Conservation (phyloP, 2,797 vertebrate species). For the Melanotaenia boesemani region DNA sequence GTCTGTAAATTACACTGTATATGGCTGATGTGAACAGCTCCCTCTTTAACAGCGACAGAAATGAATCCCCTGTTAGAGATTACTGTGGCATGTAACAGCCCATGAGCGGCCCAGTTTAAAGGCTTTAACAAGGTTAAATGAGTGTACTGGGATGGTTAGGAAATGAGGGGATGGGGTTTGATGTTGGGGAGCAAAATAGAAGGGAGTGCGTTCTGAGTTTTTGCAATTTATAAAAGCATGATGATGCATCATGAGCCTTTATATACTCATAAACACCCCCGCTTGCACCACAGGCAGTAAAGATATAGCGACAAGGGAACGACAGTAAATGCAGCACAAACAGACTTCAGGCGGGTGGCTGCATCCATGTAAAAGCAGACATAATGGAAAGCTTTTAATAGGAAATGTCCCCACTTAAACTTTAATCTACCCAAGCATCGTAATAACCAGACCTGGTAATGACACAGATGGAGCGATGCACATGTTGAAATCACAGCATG, state of each 20-base stretch:
- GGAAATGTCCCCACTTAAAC: constrained; percentile 60
- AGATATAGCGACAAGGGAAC: constrained; percentile 51
- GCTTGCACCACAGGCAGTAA: constrained; percentile 63
- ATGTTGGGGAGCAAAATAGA: constrained; percentile 18
- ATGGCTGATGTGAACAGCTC: constrained; percentile 55
- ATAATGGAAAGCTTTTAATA: constrained; percentile 66
- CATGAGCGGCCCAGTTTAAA: constrained; percentile 66
- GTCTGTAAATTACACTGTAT: constrained; percentile 64
- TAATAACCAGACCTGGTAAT: constrained; percentile 57
- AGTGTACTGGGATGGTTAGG: constrained; percentile 62
- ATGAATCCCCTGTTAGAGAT: constrained; percentile 79
- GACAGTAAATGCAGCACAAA: constrained; percentile 61
- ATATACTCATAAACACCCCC: constrained; percentile 74
- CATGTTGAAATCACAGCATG: constrained; percentile 20
- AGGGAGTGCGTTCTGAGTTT: constrained; percentile 31
- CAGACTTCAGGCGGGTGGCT: constrained; percentile 35
- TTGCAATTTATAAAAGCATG: constrained; percentile 71
- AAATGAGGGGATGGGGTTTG: constrained; percentile 16
- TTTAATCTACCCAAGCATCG: constrained; percentile 63
- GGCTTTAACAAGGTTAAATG: constrained; percentile 82
- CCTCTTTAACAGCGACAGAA: constrained; percentile 68
- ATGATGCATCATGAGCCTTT: constrained; percentile 74
- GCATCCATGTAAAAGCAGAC: constrained; percentile 50
- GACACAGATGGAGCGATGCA: constrained; percentile 33
- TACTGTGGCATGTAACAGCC: constrained; percentile 78